A percentile compares a stretch with the other conserved stretches of the same genome.
These are phyloP conservation scores for Gymnarchus niloticus DNA, from an alignment of 2,113 vertebrate species.

Conservation along the genomic window DNA sequence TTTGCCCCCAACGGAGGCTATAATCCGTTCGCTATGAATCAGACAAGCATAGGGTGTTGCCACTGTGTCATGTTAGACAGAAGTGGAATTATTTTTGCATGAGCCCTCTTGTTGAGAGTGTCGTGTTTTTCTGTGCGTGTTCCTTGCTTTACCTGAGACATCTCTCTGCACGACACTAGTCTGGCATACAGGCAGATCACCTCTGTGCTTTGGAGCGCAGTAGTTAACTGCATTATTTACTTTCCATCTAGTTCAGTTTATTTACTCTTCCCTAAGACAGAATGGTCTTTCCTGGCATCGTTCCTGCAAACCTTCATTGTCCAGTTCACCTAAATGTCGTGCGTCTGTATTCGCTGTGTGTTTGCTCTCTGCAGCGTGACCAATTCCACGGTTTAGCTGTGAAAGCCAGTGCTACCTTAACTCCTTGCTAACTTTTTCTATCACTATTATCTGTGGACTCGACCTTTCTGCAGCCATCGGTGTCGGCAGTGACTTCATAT, in stretches of 20 bases:
- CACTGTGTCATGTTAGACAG: neutral
- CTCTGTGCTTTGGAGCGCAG: neutral
- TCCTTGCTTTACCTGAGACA: neutral
- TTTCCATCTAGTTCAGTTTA: neutral
- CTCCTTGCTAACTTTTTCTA: neutral
- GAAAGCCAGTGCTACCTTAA: neutral
- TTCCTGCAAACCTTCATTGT: too few species aligned
- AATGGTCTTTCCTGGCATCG: neutral
- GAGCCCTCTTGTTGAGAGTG: neutral
- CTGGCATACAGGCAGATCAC: neutral
- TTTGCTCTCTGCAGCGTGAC: neutral
- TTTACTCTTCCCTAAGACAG: neutral
- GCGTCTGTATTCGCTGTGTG: neutral
- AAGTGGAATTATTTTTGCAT: neutral
- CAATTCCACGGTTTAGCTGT: neutral
- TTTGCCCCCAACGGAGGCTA: neutral
- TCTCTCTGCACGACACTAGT: too few species aligned
- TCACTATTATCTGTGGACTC: neutral
- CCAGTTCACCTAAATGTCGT: neutral
- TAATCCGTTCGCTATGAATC: neutral
- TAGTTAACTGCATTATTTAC: neutral
- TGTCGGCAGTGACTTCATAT: conserved; percentile 73
- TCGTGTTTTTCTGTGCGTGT: neutral
- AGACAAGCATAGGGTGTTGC: neutral
- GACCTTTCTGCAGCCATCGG: conserved; percentile 62